Base-by-base conservation (phyloP, 2,888 invertebrate genomes). In the Tipula vernalis region DNA sequence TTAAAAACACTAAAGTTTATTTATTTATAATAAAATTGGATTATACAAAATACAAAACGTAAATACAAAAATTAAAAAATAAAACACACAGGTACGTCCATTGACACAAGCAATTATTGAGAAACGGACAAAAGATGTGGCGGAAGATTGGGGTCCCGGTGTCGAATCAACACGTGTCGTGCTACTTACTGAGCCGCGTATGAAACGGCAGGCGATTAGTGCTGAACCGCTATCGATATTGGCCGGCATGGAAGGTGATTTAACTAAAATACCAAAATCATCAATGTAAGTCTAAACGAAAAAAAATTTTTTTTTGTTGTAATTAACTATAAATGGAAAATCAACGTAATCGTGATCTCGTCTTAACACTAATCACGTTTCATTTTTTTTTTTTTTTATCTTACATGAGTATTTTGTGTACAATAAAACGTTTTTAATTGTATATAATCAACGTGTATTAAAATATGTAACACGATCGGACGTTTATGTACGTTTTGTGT, bases 171-270 rank as follows among this genome's bases (percentile, higher is more conserved):
- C 93, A 0, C 91, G 93, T 88, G 92, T 94, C 0, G 90, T 93
- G 84, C 91, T 92, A 2, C 91, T 92, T 71, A 44, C 71, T 5
- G 94, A 94, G 89, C 94, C 94, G 10, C 89, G 90, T 28, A 89
- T 90, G 28, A 95, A 88, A 95, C 96, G 90, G 96, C 98, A 87
- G 96, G 88, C 88, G 4, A 88, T 88, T 93, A 93, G 95, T 86
- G 98, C 98, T 0, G 98, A 98, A 90, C 98, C 98, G 0, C 90
- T 95, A 83, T 93, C 93, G 18, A 91, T 93, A 41, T 90, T 93
- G 86, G 91, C 92, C 41, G 94, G 94, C 86, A 89, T 90, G 87
- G 93, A 93, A 86, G 92, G 92, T 89, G 93, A 94, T 89, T 92
- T 94, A 91, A 93, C 93, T 88, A 96, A 95, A 91, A 95, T 95